Base-by-base conservation (phyloP, 2,888 invertebrate species). In the Ellobium chinense region DNA sequence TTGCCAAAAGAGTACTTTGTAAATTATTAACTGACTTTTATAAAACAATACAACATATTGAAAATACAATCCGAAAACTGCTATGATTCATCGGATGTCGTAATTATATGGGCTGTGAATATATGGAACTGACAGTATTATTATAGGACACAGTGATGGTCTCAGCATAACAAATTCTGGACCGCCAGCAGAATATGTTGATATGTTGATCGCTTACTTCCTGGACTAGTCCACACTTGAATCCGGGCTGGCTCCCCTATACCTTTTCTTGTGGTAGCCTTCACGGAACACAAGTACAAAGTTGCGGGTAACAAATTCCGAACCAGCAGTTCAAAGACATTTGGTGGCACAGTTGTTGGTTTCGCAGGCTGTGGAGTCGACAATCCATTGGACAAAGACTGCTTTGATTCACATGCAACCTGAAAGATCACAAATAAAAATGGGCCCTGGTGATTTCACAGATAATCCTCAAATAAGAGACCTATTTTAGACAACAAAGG, bases 211-310 rank as follows among this genome's bases (percentile, higher is more conserved):
- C 31, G 60, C 73, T 74, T 82, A 89, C 89, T 88, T 82, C 83
- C 81, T 62, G 97, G 95, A 75, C 95, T 92, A 0, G 97, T 97
- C 93, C 95, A 95, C 31, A 95, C 95, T 36, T 94, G 92, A 4
- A 94, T 92, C 34, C 94, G 95, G 0, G 94, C 93, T 29, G 94
- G 84, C 93, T 85, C 83, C 3, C 95, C 87, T 94, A 94, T 83
- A 91, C 94, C 92, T 95, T 96, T 90, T 39, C 86, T 87, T 5
- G 91, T 92, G 34, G 94, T 93, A 0, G 97, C 96, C 36, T 94
- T 94, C 1, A 97, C 94, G 56, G 95, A 95, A 60, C 97, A 94
- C 85, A 95, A 95, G 91, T 97, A 97, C 81, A 94, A 93, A 0
- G 96, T 96, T 1, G 96, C 97, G 0, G 97, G 96, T 14, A 81